These are phyloP conservation scores for Lepidotrigona ventralis DNA, from an alignment of 1,140 invertebrate species.

Conservation along the genomic window DNA sequence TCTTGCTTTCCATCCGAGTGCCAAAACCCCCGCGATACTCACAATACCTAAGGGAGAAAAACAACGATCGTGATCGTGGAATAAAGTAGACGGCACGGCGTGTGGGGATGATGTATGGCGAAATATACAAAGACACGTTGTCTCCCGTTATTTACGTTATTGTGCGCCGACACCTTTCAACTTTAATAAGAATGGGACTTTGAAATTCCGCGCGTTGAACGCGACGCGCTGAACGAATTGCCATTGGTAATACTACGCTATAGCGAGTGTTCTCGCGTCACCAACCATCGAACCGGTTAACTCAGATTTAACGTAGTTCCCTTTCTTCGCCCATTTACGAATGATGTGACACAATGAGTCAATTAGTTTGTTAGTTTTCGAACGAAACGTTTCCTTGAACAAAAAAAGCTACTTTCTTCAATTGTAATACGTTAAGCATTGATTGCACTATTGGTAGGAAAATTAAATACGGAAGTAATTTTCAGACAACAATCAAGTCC, in stretches of 20 bases:
- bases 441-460: too few relatives aligned
- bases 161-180: constrained; percentile 34
- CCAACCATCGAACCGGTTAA: not conserved
- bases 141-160: constrained; percentile 52
- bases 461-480: too few relatives aligned
- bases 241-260: constrained; percentile 23
- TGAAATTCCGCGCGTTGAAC: constrained; percentile 41
- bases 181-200: constrained; percentile 40
- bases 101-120: constrained; percentile 49
- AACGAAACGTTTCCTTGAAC: not conserved
- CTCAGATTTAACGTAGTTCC: not conserved
- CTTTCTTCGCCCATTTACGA: not conserved
- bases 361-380: not conserved
- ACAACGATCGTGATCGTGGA: constrained; percentile 51
- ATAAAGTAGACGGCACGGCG: constrained; percentile 43
- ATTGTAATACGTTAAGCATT: too few relatives aligned
- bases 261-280: not conserved
- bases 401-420: not conserved
- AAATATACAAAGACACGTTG: constrained; percentile 53
- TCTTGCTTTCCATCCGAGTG: constrained; percentile 47
- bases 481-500: too few relatives aligned
- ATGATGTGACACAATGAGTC: not conserved
- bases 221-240: constrained; percentile 29
- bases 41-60: constrained; percentile 45
- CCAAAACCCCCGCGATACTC: constrained; percentile 47